Evolutionary conservation across 2,888 invertebrate species (phyloP).

Genomic region (Himalopsyche tibetana): DNA sequence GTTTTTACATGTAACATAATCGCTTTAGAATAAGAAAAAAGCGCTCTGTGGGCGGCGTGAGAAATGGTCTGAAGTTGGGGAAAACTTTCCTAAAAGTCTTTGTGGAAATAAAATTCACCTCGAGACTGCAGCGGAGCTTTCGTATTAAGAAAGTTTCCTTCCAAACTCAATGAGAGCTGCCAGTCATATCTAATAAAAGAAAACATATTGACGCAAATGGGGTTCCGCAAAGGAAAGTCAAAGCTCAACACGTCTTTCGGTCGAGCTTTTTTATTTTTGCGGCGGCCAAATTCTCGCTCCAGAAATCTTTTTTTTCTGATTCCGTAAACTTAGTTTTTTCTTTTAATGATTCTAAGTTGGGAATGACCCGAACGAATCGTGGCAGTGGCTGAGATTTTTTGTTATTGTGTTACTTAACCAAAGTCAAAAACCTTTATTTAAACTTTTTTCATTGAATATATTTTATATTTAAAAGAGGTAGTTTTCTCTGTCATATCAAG

Average conservation of each 20-base stretch:
- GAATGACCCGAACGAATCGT: constrained; percentile 5
- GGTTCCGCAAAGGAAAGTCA: constrained; percentile 7
- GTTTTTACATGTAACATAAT: constrained; percentile 38
- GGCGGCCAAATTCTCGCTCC: neutral
- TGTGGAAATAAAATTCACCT: constrained; percentile 40
- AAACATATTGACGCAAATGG: constrained; percentile 47
- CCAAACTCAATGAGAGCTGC: constrained; percentile 46
- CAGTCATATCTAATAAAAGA: constrained; percentile 46
- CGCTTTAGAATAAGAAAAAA: constrained; percentile 32
- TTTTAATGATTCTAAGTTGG: constrained; percentile 36
- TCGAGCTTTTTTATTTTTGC: constrained; percentile 20
- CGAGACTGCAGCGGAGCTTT: constrained; percentile 33
- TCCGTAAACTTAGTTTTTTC: constrained; percentile 27
- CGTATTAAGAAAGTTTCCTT: constrained; percentile 39
- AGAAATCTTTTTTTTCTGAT: constrained; percentile 28
- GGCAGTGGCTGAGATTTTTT: neutral
- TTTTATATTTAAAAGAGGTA: no score
- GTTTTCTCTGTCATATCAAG: no score
- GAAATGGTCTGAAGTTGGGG: constrained; percentile 41
- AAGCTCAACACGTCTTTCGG: constrained; percentile 11
- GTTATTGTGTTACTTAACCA: neutral
- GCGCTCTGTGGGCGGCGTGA: constrained; percentile 19
- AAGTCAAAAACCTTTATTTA: no score
- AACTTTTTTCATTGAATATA: no score
- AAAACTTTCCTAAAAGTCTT: constrained; percentile 32